Conservation (phyloP, 2,113 vertebrate genomes). For the Saguinus midas region DNA sequence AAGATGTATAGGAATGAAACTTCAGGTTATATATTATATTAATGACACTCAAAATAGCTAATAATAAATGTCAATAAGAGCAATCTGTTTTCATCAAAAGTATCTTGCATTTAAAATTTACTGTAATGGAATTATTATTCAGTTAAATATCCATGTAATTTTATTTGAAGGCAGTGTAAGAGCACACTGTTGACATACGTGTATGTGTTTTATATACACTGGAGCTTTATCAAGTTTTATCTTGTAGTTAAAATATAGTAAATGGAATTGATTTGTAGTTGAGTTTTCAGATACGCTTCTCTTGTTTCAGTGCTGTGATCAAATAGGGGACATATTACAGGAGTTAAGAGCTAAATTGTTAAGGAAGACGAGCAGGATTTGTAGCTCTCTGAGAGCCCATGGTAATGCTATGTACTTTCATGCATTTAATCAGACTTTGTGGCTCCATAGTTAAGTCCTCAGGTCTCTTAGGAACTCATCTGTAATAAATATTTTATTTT, state of each 20-base stretch:
- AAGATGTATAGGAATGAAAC: constrained; percentile 2
- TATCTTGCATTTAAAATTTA: constrained; percentile 50
- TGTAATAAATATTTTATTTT: constrained; percentile 83
- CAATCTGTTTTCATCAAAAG: constrained; percentile 27
- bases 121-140: background rate
- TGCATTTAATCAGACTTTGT: constrained; percentile 83
- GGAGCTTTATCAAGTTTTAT: constrained; percentile 15
- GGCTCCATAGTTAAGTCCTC: constrained; percentile 79
- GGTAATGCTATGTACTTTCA: constrained; percentile 63
- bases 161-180: constrained; percentile 43
- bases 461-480: constrained; percentile 76
- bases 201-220: background rate
- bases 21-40: background rate
- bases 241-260: background rate
- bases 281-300: constrained; percentile 78
- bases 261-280: constrained; percentile 62
- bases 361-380: constrained; percentile 46
- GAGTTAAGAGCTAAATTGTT: constrained; percentile 64
- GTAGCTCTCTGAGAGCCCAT: constrained; percentile 36
- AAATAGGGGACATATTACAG: constrained; percentile 74
- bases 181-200: background rate
- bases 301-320: constrained; percentile 77
- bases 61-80: constrained; percentile 6
- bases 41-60: constrained; percentile 10
- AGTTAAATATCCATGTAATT: constrained; percentile 50